These are phyloP conservation scores for Xestia rhomboidea DNA, from an alignment of 2,888 invertebrate genomes.

Conservation along the genomic window DNA sequence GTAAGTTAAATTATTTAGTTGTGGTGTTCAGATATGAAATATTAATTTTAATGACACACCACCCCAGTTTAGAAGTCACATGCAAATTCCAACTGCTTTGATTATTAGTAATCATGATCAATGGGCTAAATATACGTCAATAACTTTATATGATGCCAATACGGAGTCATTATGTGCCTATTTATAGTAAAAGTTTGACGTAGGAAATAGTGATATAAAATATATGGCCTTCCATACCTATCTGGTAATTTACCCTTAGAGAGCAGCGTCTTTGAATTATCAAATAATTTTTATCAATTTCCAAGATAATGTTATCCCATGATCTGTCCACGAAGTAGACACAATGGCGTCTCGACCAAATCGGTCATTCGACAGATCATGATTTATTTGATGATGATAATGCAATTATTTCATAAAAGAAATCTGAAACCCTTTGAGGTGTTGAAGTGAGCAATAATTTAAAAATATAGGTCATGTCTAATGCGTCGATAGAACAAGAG, in stretches of 20 bases:
- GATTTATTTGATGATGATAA: not conserved
- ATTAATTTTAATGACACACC: constrained; percentile 29
- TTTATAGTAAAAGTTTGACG: constrained; percentile 47
- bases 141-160: constrained; percentile 58
- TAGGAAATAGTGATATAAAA: constrained; percentile 52
- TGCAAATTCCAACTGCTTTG: constrained; percentile 41
- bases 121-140: constrained; percentile 62
- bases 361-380: too few species aligned
- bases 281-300: not conserved
- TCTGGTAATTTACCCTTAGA: constrained; percentile 25
- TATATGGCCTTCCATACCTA: constrained; percentile 39
- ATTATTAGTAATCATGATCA: constrained; percentile 58
- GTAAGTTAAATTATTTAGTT: constrained; percentile 19
- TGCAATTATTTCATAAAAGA: not conserved
- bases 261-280: not conserved
- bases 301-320: not conserved
- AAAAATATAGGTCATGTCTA: constrained; percentile 68
- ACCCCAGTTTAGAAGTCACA: constrained; percentile 22
- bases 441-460: constrained; percentile 20
- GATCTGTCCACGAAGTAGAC: too few species aligned
- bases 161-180: constrained; percentile 32
- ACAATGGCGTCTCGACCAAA: too few species aligned
- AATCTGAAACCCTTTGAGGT: not conserved
- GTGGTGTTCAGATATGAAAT: constrained; percentile 17
- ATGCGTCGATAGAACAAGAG: constrained; percentile 62